A percentile compares a stretch with the other conserved stretches of the same genome.
These are phyloP conservation scores for Bombus cullumanus DNA, from an alignment of 1,140 invertebrate genomes.

Conservation along the genomic window DNA sequence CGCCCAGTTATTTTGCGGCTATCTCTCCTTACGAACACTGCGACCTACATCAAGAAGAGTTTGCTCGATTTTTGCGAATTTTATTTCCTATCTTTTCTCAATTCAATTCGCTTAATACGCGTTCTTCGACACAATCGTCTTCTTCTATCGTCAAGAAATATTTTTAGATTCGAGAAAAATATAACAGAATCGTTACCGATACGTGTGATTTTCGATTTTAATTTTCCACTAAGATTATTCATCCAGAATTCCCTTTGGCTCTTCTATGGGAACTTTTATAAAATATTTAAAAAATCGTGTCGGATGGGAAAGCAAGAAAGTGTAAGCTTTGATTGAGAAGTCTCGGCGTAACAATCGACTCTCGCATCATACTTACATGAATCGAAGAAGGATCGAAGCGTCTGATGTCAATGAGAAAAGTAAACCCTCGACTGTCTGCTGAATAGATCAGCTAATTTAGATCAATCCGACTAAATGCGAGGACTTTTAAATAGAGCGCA, in stretches of 20 bases:
- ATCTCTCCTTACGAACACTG: not conserved
- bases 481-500: slow-evolving; percentile 38
- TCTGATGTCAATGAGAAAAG: not conserved
- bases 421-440: not conserved
- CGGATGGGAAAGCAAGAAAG: too few species aligned
- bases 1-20: not conserved
- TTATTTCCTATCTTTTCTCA: not conserved
- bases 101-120: not conserved
- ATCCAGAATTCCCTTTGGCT: too few species aligned
- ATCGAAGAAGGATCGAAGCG: not conserved
- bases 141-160: too few species aligned
- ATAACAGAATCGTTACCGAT: not conserved
- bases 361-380: not conserved
- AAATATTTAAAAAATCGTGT: too few species aligned
- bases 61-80: not conserved
- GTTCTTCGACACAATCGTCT: not conserved
- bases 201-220: not conserved
- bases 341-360: not conserved
- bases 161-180: not conserved
- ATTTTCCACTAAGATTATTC: not conserved
- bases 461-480: slow-evolving; percentile 1
- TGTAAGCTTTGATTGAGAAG: not conserved
- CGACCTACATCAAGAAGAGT: not conserved
- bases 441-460: slow-evolving; percentile 12
- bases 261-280: too few species aligned